These are phyloP conservation scores for Limulus polyphemus DNA, from an alignment of 2,888 invertebrate genomes.

Conservation along the genomic window DNA sequence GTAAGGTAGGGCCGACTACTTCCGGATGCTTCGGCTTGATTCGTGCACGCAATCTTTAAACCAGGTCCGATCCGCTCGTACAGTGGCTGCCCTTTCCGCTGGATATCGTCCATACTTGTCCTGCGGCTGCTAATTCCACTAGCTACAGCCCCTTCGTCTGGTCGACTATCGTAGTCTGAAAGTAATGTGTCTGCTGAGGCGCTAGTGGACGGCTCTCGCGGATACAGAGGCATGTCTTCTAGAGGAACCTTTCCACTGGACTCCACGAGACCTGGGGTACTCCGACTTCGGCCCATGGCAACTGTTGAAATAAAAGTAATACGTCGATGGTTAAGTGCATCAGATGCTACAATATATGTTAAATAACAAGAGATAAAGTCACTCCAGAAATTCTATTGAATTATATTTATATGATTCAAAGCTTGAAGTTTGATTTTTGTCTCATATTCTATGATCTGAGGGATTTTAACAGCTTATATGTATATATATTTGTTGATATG, in stretches of 20 bases:
- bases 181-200: slow-evolving; percentile 14
- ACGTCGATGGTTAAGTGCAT: too few species aligned
- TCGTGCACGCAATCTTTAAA: too few species aligned
- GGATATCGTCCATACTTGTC: background rate
- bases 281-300: slow-evolving; percentile 88
- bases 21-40: background rate
- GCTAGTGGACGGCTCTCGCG: slow-evolving; percentile 13
- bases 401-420: too few species aligned
- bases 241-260: slow-evolving; percentile 76
- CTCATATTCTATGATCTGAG: too few species aligned
- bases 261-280: slow-evolving; percentile 90
- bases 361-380: too few species aligned
- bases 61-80: slow-evolving; percentile 3
- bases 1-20: background rate
- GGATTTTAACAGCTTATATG: too few species aligned
- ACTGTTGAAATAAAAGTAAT: slow-evolving; percentile 45
- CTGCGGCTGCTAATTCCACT: background rate
- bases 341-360: too few species aligned
- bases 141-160: background rate
- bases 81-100: background rate
- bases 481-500: too few species aligned
- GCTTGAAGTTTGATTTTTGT: too few species aligned
- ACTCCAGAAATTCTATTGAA: too few species aligned
- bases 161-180: slow-evolving; percentile 7
- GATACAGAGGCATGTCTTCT: slow-evolving; percentile 52